Evolutionary conservation across 2,797 vertebrate species (phyloP).

Genomic region (Otus scops): DNA sequence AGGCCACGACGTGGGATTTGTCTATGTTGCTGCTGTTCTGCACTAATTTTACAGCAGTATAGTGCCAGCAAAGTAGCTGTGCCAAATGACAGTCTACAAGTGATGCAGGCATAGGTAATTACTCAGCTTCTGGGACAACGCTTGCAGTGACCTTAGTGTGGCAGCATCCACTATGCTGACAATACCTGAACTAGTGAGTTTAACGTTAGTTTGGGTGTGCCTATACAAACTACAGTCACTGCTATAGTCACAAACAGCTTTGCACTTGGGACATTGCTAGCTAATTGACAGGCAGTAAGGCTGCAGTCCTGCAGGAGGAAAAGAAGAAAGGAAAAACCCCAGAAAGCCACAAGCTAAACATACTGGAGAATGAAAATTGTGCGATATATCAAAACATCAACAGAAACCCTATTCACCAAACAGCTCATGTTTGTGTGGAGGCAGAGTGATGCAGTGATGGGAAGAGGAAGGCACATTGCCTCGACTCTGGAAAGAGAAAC

Average conservation of each 20-base stretch:
- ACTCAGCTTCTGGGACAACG: background rate
- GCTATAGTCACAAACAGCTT: background rate
- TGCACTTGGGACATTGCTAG: background rate
- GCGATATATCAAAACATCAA: background rate
- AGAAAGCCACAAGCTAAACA: background rate
- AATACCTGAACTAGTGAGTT: background rate
- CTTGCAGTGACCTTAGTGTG: background rate
- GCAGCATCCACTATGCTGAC: background rate
- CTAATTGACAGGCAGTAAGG: background rate
- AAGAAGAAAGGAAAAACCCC: background rate
- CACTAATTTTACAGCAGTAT: background rate
- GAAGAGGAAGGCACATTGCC: background rate
- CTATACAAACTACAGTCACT: background rate
- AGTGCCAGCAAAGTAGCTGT: background rate
- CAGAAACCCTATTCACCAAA: background rate
- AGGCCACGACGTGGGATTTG: background rate
- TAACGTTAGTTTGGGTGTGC: background rate
- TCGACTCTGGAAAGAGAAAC: background rate
- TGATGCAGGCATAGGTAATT: background rate
- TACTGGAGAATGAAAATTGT: background rate
- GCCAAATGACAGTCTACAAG: background rate
- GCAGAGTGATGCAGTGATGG: background rate
- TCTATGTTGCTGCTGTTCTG: background rate
- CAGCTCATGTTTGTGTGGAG: background rate
- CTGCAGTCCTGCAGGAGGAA: background rate